phyloP scores from a whole-genome alignment of 2,888 invertebrate species.

The Clitarchus hookeri region DNA sequence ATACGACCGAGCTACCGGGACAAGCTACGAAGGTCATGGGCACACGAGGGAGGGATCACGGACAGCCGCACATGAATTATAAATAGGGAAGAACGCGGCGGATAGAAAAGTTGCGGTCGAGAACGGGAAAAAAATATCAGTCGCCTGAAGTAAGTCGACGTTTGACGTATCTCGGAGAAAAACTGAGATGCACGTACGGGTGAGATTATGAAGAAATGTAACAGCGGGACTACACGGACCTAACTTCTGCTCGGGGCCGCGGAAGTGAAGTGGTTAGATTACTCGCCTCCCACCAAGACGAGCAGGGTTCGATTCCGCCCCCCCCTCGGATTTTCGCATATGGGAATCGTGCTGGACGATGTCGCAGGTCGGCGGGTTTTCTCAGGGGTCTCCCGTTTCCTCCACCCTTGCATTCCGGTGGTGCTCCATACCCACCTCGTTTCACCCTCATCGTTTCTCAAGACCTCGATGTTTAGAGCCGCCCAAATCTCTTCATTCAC shows the following conservation, averaged over 20 bases:
- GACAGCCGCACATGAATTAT: background rate
- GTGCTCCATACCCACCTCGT: no score
- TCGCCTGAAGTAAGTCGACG: background rate
- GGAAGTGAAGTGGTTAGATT: no score
- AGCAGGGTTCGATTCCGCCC: no score
- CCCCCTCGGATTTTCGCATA: background rate
- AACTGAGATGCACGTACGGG: background rate
- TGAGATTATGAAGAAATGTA: background rate
- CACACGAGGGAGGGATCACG: background rate
- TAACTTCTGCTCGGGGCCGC: background rate
- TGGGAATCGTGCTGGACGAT: no score
- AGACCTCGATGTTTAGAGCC: no score
- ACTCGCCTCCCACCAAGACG: no score
- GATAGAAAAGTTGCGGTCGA: conserved; percentile 1
- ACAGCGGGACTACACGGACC: background rate
- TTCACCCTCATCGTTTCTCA: no score
- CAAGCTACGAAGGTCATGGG: background rate
- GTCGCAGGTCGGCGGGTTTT: no score
- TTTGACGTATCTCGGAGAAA: background rate
- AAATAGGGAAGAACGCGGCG: background rate
- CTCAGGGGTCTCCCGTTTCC: no score
- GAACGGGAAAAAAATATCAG: background rate
- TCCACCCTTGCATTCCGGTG: no score
- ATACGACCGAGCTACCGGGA: background rate
- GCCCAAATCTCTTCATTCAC: no score